Evolutionary conservation across 2,797 vertebrate species (phyloP).

Genomic region (Phataginus tetradactyla): DNA sequence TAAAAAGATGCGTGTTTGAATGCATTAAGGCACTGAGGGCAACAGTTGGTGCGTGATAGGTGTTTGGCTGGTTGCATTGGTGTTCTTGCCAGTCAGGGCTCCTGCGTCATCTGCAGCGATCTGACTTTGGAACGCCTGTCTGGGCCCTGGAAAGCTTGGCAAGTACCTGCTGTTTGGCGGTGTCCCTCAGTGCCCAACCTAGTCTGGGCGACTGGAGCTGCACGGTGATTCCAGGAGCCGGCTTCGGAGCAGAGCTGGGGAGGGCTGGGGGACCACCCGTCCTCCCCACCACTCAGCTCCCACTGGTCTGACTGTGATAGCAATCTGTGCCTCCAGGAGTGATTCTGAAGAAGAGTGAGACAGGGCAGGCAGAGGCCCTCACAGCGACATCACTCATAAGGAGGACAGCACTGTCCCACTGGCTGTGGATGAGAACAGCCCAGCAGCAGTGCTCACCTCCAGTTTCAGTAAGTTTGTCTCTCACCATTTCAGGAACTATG

Average conservation of each 20-base stretch:
- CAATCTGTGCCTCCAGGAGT: background rate
- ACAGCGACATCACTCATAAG: too few relatives aligned
- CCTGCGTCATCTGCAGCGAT: fast-evolving
- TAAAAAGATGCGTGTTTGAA: too few relatives aligned
- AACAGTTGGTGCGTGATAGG: fast-evolving
- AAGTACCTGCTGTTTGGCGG: too few relatives aligned
- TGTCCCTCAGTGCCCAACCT: fast-evolving
- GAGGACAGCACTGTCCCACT: fast-evolving
- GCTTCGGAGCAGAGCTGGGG: background rate
- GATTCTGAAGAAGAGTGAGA: background rate
- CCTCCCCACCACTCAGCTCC: background rate
- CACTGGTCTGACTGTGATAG: fast-evolving
- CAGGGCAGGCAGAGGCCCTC: fast-evolving
- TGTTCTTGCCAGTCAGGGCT: fast-evolving
- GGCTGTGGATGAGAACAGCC: background rate
- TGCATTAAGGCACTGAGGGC: too few relatives aligned
- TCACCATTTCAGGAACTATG: background rate
- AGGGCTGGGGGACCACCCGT: fast-evolving
- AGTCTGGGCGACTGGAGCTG: fast-evolving
- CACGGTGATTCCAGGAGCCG: background rate
- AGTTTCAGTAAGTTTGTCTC: fast-evolving
- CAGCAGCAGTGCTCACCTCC: fast-evolving
- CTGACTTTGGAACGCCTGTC: background rate
- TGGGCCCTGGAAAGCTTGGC: background rate
- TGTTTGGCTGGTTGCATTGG: fast-evolving